These are phyloP conservation scores for Lepeophtheirus nordmannii DNA, from an alignment of 2,888 invertebrate species.

Conservation along the genomic window DNA sequence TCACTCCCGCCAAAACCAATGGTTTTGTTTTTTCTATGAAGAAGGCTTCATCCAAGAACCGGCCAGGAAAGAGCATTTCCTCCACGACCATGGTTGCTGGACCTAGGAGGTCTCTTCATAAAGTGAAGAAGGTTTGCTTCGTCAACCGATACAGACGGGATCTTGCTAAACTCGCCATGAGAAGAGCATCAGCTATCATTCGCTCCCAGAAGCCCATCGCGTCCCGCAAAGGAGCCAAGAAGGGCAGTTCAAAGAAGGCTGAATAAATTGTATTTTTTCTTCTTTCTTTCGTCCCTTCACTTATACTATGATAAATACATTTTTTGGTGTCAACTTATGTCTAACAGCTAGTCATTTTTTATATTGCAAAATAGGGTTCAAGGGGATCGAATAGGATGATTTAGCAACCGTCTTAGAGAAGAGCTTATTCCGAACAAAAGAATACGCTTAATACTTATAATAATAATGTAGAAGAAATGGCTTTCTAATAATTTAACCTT, in stretches of 20 bases:
- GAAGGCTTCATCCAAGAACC: neutral
- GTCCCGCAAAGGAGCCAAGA: conserved; percentile 54
- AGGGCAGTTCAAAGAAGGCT: conserved; percentile 47
- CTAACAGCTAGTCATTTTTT: no score
- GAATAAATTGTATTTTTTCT: conserved; percentile 44
- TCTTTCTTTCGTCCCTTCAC: neutral
- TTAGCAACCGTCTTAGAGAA: no score
- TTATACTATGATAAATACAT: no score
- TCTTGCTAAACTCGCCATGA: conserved; percentile 69
- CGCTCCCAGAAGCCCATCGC: conserved; percentile 74
- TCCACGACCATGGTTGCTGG: conserved; percentile 68
- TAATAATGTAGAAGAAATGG: no score
- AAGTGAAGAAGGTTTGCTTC: conserved; percentile 61
- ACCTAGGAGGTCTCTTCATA: conserved; percentile 66
- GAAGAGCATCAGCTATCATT: conserved; percentile 80
- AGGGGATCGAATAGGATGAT: no score
- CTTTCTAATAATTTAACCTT: no score
- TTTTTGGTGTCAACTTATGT: no score
- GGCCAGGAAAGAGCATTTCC: conserved; percentile 31
- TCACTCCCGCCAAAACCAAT: conserved; percentile 53
- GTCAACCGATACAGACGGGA: conserved; percentile 75
- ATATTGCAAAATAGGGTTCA: no score
- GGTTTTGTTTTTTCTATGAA: conserved; percentile 45
- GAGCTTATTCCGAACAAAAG: no score
- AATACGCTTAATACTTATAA: no score